These are phyloP conservation scores for Halichoeres trimaculatus DNA, from an alignment of 2,113 vertebrate species.

Conservation along the genomic window DNA sequence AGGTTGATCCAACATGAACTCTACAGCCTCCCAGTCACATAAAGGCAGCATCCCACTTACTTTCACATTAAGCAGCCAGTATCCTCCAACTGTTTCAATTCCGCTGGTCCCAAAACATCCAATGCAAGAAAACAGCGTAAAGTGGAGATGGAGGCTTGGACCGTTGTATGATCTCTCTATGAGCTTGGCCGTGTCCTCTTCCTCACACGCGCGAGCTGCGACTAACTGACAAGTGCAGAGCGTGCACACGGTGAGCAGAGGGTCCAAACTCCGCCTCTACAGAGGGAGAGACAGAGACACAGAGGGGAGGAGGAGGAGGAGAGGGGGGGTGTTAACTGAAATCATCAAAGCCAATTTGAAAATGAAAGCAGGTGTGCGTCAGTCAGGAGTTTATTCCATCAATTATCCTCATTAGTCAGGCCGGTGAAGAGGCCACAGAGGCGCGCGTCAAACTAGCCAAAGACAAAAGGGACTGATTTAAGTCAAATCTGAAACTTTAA, in stretches of 20 bases:
- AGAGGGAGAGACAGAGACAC: conserved; percentile 28
- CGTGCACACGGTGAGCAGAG: conserved; percentile 63
- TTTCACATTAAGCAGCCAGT: conserved; percentile 54
- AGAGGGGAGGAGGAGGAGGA: conserved; percentile 1
- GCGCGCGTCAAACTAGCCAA: conserved; percentile 10
- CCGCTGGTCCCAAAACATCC: conserved; percentile 11
- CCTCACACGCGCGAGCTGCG: conserved; percentile 52
- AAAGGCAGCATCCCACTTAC: conserved; percentile 65
- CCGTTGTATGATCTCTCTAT: conserved; percentile 1
- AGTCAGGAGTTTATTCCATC: conserved; percentile 32
- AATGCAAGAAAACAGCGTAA: not conserved
- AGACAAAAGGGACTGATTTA: conserved; percentile 1
- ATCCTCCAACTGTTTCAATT: conserved; percentile 41
- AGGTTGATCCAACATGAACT: not conserved
- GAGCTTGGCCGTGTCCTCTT: conserved; percentile 36
- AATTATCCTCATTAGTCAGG: conserved; percentile 37
- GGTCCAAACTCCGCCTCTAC: conserved; percentile 73
- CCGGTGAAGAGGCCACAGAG: not conserved
- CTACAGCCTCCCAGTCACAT: not conserved
- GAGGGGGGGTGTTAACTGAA: conserved; percentile 61
- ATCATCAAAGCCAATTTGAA: conserved; percentile 53
- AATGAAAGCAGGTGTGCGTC: conserved; percentile 48
- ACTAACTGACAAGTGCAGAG: conserved; percentile 78
- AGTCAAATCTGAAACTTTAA: not conserved
- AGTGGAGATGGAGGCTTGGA: not conserved